Evolutionary conservation across 2,113 vertebrate genomes (phyloP).

Genomic region (Collichthys lucidus): DNA sequence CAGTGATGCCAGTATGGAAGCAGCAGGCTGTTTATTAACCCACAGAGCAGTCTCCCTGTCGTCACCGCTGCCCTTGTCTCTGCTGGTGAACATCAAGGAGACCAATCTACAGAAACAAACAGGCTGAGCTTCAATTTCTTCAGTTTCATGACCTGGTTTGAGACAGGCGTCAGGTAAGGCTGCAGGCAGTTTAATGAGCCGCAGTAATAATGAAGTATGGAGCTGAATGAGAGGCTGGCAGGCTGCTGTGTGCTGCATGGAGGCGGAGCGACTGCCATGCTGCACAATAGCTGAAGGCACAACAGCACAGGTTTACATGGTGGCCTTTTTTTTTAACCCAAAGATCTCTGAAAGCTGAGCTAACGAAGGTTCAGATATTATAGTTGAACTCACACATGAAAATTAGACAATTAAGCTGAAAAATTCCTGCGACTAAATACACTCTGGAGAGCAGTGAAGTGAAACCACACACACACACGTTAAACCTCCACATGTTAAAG

Average conservation of each 20-base stretch:
- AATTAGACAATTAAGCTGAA: neutral
- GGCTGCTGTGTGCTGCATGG: conserved; percentile 11
- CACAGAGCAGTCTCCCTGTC: neutral
- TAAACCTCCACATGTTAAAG: neutral
- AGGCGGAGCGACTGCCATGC: neutral
- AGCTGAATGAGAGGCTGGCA: conserved; percentile 12
- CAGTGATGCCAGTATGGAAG: neutral
- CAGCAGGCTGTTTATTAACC: neutral
- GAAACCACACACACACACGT: neutral
- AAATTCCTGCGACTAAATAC: neutral
- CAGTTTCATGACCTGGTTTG: conserved; percentile 26
- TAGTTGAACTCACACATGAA: neutral
- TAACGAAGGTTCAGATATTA: neutral
- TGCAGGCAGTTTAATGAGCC: conserved; percentile 35
- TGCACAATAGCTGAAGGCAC: neutral
- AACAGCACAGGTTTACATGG: neutral
- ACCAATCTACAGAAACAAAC: neutral
- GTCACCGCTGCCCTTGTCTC: neutral
- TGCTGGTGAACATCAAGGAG: neutral
- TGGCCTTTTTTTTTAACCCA: neutral
- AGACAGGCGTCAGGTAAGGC: conserved; percentile 2
- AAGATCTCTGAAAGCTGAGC: neutral
- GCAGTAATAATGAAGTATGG: conserved; percentile 29
- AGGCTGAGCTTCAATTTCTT: conserved; percentile 23
- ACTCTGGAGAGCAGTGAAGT: neutral